Evolutionary conservation across 2,113 vertebrate species (phyloP).

Genomic region (Neotragus pygmaeus): DNA sequence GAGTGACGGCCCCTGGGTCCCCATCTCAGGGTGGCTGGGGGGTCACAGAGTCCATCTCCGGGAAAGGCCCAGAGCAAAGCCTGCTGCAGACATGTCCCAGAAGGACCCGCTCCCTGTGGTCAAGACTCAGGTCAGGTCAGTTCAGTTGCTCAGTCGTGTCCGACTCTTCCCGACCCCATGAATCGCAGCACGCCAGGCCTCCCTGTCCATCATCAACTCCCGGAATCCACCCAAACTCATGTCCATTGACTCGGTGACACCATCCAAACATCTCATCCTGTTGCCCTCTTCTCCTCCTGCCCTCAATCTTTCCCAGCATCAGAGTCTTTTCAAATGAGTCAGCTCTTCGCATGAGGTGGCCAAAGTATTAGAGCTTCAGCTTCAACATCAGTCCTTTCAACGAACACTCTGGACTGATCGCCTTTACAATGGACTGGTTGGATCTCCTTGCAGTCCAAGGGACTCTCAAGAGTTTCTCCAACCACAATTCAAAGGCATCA

Average conservation of each 20-base stretch:
- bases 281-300: accelerated
- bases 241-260: neutral
- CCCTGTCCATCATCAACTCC: neutral
- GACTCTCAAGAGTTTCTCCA: neutral
- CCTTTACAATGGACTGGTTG: neutral
- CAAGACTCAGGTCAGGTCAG: neutral
- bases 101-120: accelerated
- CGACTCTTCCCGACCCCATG: neutral
- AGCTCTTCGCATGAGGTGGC: neutral
- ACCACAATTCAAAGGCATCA: neutral
- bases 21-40: neutral
- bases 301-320: neutral
- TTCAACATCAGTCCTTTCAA: neutral
- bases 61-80: accelerated
- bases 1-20: neutral
- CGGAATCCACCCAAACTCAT: neutral
- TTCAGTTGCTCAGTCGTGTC: neutral
- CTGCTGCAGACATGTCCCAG: neutral
- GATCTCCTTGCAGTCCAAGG: neutral
- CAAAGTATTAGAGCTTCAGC: neutral
- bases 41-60: accelerated
- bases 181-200: neutral
- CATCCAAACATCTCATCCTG: neutral
- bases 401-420: neutral
- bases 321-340: neutral